These are phyloP conservation scores for Saccostrea cuccullata DNA, from an alignment of 1,140 invertebrate genomes.

Conservation along the genomic window DNA sequence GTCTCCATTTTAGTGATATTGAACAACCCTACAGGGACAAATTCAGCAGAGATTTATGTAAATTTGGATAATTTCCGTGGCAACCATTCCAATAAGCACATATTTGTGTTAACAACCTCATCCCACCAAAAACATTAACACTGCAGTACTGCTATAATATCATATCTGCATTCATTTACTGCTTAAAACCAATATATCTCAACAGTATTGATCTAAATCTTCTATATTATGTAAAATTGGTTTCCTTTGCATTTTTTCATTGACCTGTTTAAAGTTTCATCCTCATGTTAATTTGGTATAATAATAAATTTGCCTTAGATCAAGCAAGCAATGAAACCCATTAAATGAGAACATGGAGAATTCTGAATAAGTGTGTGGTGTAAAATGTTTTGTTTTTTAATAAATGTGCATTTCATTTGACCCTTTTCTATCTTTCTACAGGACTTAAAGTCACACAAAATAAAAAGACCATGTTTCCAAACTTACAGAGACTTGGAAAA, in stretches of 20 bases:
- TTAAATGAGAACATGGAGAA: too few relatives aligned
- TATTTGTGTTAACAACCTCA: constrained; percentile 26
- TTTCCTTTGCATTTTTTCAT: background rate
- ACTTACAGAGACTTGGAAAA: too few relatives aligned
- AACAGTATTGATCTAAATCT: background rate
- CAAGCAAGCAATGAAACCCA: background rate
- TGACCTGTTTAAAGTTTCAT: background rate
- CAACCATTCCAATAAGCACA: constrained; percentile 18
- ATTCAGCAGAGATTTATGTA: constrained; percentile 11
- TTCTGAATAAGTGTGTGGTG: too few relatives aligned
- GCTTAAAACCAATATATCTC: background rate
- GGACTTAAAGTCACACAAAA: too few relatives aligned
- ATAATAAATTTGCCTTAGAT: background rate
- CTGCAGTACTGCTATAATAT: background rate
- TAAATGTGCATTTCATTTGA: too few relatives aligned
- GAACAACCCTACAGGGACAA: background rate
- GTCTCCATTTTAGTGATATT: background rate
- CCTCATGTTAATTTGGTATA: background rate
- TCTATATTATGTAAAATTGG: background rate
- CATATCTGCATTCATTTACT: constrained; percentile 5
- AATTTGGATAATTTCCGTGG: constrained; percentile 30
- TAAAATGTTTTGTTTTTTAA: too few relatives aligned
- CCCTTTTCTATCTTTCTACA: too few relatives aligned
- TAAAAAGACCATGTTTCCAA: too few relatives aligned
- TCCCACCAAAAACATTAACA: background rate